phyloP scores from a whole-genome alignment of 2,888 invertebrate species.

The Galerucella pusilla region DNA sequence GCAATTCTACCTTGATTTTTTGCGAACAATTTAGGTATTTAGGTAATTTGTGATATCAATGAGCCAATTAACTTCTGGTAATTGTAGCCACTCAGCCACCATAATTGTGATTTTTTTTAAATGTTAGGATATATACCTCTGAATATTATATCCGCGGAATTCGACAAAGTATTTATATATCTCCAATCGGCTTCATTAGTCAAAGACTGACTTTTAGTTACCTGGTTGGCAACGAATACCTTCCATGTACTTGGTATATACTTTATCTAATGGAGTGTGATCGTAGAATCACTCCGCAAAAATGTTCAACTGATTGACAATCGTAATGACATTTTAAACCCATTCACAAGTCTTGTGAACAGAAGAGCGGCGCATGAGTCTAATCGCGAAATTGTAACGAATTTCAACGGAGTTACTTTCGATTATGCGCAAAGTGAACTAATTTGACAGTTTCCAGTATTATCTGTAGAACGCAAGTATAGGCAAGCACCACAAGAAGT shows the following conservation, averaged over 20 bases:
- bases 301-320: slow-evolving; percentile 19
- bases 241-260: slow-evolving; percentile 38
- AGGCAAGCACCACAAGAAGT: slow-evolving; percentile 39
- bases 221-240: slow-evolving; percentile 52
- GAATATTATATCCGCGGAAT: slow-evolving; percentile 56
- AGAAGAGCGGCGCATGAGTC: slow-evolving; percentile 40
- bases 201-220: slow-evolving; percentile 51
- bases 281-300: slow-evolving; percentile 48
- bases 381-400: slow-evolving; percentile 37
- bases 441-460: slow-evolving; percentile 26
- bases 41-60: neutral
- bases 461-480: slow-evolving; percentile 33
- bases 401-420: slow-evolving; percentile 42
- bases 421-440: slow-evolving; percentile 38
- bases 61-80: neutral
- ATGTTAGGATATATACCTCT: slow-evolving; percentile 44
- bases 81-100: slow-evolving; percentile 17
- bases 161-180: slow-evolving; percentile 49
- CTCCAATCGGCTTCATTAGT: slow-evolving; percentile 47
- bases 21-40: neutral
- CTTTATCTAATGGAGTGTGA: slow-evolving; percentile 42
- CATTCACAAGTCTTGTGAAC: slow-evolving; percentile 31
- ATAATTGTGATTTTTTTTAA: slow-evolving; percentile 10
- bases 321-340: slow-evolving; percentile 21
- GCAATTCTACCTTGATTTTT: neutral